Evolutionary conservation across 30 jellyfish, hydroid and myxozoan genomes (phyloP).

Genomic region (Aurelia coerulea): DNA sequence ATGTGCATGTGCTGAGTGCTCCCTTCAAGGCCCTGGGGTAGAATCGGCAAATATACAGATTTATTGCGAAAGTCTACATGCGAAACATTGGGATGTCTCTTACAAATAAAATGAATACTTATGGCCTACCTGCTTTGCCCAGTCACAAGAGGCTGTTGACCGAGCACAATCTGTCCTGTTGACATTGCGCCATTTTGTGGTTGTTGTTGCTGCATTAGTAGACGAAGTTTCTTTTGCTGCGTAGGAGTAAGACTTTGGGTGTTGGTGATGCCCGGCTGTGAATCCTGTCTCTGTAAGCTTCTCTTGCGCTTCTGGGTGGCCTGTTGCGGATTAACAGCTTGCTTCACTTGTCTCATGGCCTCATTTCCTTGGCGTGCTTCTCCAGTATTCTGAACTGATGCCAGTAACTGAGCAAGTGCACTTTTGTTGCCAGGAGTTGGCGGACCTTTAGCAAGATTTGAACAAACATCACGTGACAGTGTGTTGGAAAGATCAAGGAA

Average conservation of each 20-base stretch:
- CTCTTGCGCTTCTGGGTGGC: slow-evolving; percentile 49
- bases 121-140: slow-evolving; percentile 53
- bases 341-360: slow-evolving; percentile 56
- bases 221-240: slow-evolving; percentile 59
- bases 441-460: slow-evolving; percentile 47
- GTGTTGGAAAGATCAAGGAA: too few species aligned
- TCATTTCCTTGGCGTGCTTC: slow-evolving; percentile 47
- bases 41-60: too few species aligned
- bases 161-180: slow-evolving; percentile 54
- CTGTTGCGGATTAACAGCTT: slow-evolving; percentile 28
- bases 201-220: slow-evolving; percentile 72
- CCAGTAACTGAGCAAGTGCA: slow-evolving; percentile 72
- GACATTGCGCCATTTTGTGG: slow-evolving; percentile 67
- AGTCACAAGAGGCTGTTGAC: slow-evolving; percentile 69
- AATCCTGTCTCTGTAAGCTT: slow-evolving; percentile 52
- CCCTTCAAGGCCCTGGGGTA: too few species aligned
- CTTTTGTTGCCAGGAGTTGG: slow-evolving; percentile 80
- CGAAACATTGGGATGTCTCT: too few species aligned
- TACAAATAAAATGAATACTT: too few species aligned
- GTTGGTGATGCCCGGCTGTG: slow-evolving; percentile 45
- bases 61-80: too few species aligned
- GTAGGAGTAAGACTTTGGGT: slow-evolving; percentile 56
- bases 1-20: too few species aligned
- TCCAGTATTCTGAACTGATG: slow-evolving; percentile 55
- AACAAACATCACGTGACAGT: too few species aligned